Evolutionary conservation across 1,140 invertebrate species (phyloP).

Genomic region (Brachionus sp.): DNA sequence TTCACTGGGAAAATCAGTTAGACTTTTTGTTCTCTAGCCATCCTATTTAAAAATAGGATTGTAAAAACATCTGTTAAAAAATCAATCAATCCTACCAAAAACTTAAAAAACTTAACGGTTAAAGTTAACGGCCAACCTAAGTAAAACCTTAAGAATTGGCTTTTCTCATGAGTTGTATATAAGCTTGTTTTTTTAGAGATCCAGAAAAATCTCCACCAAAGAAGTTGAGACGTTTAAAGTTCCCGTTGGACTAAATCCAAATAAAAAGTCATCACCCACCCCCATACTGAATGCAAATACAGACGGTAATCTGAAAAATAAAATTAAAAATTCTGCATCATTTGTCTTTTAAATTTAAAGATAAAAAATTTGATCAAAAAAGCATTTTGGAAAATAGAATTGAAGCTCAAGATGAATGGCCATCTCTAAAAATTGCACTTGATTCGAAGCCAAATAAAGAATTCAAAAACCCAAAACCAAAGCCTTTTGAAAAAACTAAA

Average conservation of each 20-base stretch:
- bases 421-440: neutral
- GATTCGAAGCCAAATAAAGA: neutral
- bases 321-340: neutral
- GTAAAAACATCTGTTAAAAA: too few relatives aligned
- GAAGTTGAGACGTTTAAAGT: neutral
- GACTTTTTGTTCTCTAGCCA: too few relatives aligned
- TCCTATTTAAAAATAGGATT: too few relatives aligned
- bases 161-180: neutral
- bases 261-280: neutral
- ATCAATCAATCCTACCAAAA: too few relatives aligned
- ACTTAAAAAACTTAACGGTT: too few relatives aligned
- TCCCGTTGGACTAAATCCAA: neutral
- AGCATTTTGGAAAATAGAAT: neutral
- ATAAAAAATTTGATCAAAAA: neutral
- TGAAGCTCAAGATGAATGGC: neutral
- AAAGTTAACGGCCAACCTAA: too few relatives aligned
- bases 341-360: neutral
- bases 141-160: neutral
- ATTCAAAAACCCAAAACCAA: neutral
- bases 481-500: neutral
- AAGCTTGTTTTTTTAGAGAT: neutral
- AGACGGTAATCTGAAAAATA: neutral
- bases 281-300: neutral
- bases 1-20: too few relatives aligned
- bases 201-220: neutral